Percentiles rank a stretch among this genome's conserved stretches.
Evolutionary conservation across 2,888 invertebrate species (phyloP).

Genomic region (Catotricha subobsoleta): DNA sequence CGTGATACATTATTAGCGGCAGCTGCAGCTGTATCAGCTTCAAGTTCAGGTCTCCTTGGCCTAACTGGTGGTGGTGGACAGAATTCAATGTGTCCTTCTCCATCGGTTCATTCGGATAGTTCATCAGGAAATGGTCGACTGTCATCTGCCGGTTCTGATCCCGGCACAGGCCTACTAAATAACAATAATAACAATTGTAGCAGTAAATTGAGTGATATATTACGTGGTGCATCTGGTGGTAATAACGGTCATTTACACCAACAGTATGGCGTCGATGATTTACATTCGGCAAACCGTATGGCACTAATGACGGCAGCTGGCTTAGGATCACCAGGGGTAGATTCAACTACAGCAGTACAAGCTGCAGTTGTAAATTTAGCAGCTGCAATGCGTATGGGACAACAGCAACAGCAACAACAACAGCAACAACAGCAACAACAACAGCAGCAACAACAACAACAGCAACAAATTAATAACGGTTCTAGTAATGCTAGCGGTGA

Average conservation of each 20-base stretch:
- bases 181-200: conserved; percentile 41
- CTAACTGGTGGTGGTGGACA: conserved; percentile 23
- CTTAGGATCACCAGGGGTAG: conserved; percentile 28
- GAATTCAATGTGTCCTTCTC: conserved; percentile 58
- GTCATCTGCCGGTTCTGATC: conserved; percentile 63
- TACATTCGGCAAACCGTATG: conserved; percentile 41
- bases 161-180: conserved; percentile 38
- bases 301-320: conserved; percentile 50
- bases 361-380: conserved; percentile 60
- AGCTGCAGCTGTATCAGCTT: conserved; percentile 42
- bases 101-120: conserved; percentile 72
- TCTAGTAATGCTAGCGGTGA: conserved; percentile 10
- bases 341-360: conserved; percentile 39
- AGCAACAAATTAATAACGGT: conserved; percentile 14
- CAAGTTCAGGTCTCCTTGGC: conserved; percentile 36
- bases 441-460: conserved; percentile 12
- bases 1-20: conserved; percentile 56
- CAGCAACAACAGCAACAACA: conserved; percentile 9
- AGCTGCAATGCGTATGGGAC: conserved; percentile 16
- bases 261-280: conserved; percentile 43
- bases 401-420: conserved; percentile 1
- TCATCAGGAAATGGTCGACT: conserved; percentile 64
- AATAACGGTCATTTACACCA: conserved; percentile 26
- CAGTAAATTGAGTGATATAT: conserved; percentile 32
- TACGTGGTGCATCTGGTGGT: conserved; percentile 31